phyloP scores from a whole-genome alignment of 2,797 vertebrate genomes.

The Epinephelus coioides region DNA sequence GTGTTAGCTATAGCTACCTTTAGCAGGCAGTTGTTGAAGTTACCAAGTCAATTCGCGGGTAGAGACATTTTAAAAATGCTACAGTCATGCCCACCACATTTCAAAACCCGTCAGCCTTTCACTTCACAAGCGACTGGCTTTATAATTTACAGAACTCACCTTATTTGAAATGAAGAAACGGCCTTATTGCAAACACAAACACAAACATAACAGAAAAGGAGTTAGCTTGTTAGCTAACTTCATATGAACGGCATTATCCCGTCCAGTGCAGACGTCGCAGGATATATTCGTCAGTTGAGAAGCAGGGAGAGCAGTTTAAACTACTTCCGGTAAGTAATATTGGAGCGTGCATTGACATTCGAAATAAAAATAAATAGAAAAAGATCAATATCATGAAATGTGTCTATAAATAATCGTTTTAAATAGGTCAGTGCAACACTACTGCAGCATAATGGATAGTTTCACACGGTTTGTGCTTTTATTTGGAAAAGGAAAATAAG shows the following conservation, averaged over 20 bases:
- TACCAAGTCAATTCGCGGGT: slow-evolving; percentile 42
- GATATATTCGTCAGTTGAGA: slow-evolving; percentile 52
- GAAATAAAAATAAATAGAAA: neutral
- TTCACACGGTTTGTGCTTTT: slow-evolving; percentile 1
- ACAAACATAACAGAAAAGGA: slow-evolving; percentile 21
- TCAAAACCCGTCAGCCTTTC: neutral
- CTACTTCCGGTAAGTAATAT: slow-evolving; percentile 30
- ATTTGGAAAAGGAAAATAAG: neutral
- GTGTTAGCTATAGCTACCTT: neutral
- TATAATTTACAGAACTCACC: neutral
- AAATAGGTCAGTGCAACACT: neutral
- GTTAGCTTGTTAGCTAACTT: slow-evolving; percentile 27
- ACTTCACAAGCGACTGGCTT: too few relatives aligned
- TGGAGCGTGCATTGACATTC: accelerated
- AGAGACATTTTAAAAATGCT: slow-evolving; percentile 14
- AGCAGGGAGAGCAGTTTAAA: too few relatives aligned
- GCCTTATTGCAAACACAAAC: neutral
- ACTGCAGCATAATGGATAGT: neutral
- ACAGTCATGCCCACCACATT: neutral
- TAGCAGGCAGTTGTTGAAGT: slow-evolving; percentile 3
- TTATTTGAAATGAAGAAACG: neutral
- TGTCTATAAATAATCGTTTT: neutral
- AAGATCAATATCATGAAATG: neutral
- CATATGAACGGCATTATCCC: neutral
- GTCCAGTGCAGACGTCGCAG: slow-evolving; percentile 50